Base-by-base conservation (phyloP, 2,113 vertebrate species). In the Trichomycterus rosablanca region DNA sequence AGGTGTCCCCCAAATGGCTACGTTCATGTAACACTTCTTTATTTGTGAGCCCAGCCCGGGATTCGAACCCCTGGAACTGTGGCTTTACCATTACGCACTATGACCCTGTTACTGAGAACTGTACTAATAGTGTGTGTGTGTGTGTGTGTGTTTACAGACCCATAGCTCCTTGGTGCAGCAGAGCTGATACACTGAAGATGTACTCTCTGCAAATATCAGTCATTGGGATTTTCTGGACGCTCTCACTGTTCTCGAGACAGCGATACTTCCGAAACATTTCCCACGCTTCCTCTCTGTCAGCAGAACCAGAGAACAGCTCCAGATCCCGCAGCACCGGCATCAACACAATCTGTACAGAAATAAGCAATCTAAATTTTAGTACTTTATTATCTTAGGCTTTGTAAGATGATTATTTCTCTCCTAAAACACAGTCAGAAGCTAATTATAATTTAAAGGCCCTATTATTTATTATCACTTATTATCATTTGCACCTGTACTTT, bases 181-280 rank as follows among this genome's bases (percentile, higher is more conserved):
- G 75, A 0, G 94, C 89, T 1, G 96, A 98, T 64, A 95, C 89
- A 54, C 94, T 99, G 64, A 95, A 93, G 79, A 99, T 92, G 55
- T 94, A 95, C 63, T 92, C 85, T 74, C 80, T 88, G 70, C 96
- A 99, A 78, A 99, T 92, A 2, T 96, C 90, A 0, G 93, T 96
- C 88, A 94, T 86, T 0, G 93, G 94, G 7, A 89, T 92, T 77
- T 98, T 97, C 45, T 96, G 84, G 23, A 99, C 92, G 0, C 90
- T 96, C 68, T 90, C 85, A 83, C 95, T 97, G 76, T 89, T 94
- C 78, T 98, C 96, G 78, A 95, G 76, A 64, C 96, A 99, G 32
- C 95, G 85, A 76, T 99, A 98, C 68, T 94, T 89, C 78, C 94
- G 90, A 70, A 97, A 99, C 32, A 91, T 97, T 57, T 97, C 93